Base-by-base conservation (phyloP, 2,888 invertebrate genomes). In the Xestia xanthographa region DNA sequence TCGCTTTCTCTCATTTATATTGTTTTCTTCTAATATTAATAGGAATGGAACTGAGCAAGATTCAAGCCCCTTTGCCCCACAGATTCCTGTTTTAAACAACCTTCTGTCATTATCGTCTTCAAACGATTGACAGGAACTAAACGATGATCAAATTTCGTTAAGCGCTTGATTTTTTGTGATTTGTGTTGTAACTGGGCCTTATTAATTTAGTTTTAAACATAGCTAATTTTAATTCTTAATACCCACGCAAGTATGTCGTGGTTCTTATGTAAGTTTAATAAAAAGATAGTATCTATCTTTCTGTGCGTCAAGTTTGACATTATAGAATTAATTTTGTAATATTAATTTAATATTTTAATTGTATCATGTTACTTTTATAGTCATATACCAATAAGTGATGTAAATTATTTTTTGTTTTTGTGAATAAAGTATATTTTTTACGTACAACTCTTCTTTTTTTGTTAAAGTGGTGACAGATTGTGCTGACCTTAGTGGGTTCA, bases 251-350 rank as follows among this genome's bases (percentile, higher is more conserved):
- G 29, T 60, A 45, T 60, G n/a, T 26, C 14, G 56, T 74, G 68
- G 56, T 75, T 65, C 3, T 43, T 34, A n/a, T 60, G n/a, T 74
- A 38, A 66, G 34, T 66, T 69, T 66, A 56, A 4, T 43, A 66
- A 48, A 82, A 82, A 86, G 88, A 88, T 88, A 88, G 88, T 80
- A 88, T 88, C 89, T 88, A 88, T 88, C 88, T 86, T 83, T 38
- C 8, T 48, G 80, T 88, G 72, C 81, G 88, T 88, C 89, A 82
- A 73, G 73, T 83, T 80, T 84, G 89, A 88, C 87, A 78, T 71
- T 68, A 6, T 77, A 73, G 58, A 22, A 65, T 62, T 80, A 70
- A 41, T 75, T 22, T 67, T 58, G 5, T 50, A 53, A 43, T 68
- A 43, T 48, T 69, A 56, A 69, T 74, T 73, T 75, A 78, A 75